Evolutionary conservation across 2,888 invertebrate genomes (phyloP), one percentile per base, ranked within the genome.

Genomic region (Sminthurinus aureus): DNA sequence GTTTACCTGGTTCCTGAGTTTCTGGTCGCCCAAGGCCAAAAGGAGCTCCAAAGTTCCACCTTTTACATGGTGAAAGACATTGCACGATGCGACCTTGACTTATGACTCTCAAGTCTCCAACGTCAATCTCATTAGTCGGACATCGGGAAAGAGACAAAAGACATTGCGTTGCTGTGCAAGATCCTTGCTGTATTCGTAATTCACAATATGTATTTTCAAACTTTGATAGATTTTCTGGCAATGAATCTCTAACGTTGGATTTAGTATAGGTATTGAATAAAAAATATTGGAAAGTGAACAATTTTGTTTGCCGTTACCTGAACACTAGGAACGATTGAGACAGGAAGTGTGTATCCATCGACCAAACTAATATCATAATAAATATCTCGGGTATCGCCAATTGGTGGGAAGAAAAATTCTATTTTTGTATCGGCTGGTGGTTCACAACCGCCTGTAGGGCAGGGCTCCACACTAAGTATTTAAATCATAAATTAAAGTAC

Each of bases 291-390:
- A 58, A 58, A 58, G 2, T 58, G 13, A 13, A 58, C 13, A 2
- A 2, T 11, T 52, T 50, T 66, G 12, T 4, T 20, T 71, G 4
- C 24, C 0, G 1, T 79, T 73, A 84, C 85, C 74, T 80, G 80
- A 50, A 77, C 71, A 75, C 85, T 87, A 13, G 87, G 87, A 24
- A 83, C 79, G 64, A 87, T 86, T 80, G 86, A 84, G n/a, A 89
- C 89, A 80, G 89, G 88, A 12, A 91, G 84, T 87, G 91, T 92
- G 89, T 90, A 92, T 8, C 92, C 92, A 89, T 92, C 92, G 20
- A 92, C 92, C 58, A 91, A 88, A 24, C 91, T 91, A 81, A 92
- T 89, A 86, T 92, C 92, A 88, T 92, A 92, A 89, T 90, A 91
- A 88, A 92, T 91, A 83, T 89, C 87, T 58, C 90, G 90, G 73